Evolutionary conservation across 2,113 vertebrate species (phyloP).

Genomic region (Heterotis niloticus): DNA sequence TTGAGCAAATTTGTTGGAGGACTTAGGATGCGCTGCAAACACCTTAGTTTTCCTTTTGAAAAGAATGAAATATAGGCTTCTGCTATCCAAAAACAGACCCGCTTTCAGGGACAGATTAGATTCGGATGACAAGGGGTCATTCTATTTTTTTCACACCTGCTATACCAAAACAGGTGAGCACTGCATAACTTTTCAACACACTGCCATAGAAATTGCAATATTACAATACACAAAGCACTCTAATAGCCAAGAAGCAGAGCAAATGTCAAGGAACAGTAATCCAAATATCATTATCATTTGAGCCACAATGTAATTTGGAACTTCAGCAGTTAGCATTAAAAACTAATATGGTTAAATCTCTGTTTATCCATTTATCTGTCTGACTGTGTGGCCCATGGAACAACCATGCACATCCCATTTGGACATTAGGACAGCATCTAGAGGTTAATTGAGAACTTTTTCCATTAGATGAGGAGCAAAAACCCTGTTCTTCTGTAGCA

Average conservation of each 20-base stretch:
- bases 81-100: no score
- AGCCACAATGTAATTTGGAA: neutral
- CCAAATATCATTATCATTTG: neutral
- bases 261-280: neutral
- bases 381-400: neutral
- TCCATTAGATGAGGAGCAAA: neutral
- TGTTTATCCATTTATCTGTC: neutral
- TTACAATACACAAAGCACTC: neutral
- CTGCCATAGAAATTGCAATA: no score
- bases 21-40: no score
- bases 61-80: no score
- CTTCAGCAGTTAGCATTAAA: neutral
- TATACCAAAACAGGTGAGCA: no score
- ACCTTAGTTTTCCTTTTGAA: no score
- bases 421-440: neutral
- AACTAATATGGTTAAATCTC: neutral
- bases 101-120: no score
- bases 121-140: no score
- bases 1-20: no score
- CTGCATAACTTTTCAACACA: no score
- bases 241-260: neutral
- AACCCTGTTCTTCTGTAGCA: neutral
- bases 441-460: neutral
- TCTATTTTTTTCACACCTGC: no score
- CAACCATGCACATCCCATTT: neutral